Base-by-base conservation (phyloP, 2,797 vertebrate species). In the Mionectes olivaceus region DNA sequence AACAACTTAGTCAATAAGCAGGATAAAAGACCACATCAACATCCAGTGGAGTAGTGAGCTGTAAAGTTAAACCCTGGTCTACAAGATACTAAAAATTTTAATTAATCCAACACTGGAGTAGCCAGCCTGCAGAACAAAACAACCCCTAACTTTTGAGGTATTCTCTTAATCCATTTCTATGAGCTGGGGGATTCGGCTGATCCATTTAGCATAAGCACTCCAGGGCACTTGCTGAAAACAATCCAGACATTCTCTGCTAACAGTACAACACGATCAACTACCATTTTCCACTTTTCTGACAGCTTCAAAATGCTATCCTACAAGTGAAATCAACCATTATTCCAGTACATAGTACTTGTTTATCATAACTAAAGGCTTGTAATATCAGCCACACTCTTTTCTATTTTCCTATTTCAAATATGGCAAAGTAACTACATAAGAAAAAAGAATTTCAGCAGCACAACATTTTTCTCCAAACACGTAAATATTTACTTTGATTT, bases 401-500 rank as follows among this genome's bases (percentile, higher is more conserved):
- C 30, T 81, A 3, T 50, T 86, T 90, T 93, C 9, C 18, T 18
- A 6, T 82, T 90, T 69, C 52, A 92, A 60, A 73, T 50, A 76
- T 2, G 2, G 41, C 7, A 83, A 84, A 69, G 30, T 67, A 52
- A 53, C 15, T 28, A 25, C 24, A 11, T 30, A 63, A 76, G 23
- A 77, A 46, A 35, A 73, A 89, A 60, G 2, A 53, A 83, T 12
- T 73, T 70, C 73, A 91, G 41, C 24, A 91, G 50, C 25, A 80
- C 9, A 67, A 55, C 0, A 12, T 46, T 93, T 64, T 79, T 44
- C 57, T 44, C 53, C 37, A 82, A 89, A 70, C 6, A 35, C 37
- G 69, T 67, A 76, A 92, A 84, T 92, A 95, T 90, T 90, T 84
- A 79, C 39, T 77, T 44, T 67, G 17, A 69, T 67, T 90, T 73